Conservation (phyloP, 2,797 vertebrate genomes). For the Typhlichthys subterraneus region DNA sequence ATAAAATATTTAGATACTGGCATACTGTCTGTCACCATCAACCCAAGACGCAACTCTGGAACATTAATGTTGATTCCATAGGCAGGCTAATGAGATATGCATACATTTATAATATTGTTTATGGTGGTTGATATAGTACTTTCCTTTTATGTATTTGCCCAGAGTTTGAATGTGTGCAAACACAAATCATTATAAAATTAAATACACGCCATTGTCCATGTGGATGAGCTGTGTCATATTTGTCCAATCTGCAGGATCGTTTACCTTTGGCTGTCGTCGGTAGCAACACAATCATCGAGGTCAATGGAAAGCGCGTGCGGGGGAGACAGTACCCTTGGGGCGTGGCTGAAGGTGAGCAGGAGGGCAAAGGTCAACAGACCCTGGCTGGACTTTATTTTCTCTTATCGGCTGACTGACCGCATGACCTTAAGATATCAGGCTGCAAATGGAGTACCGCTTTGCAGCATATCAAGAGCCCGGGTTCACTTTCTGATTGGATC, state of each 20-base stretch:
- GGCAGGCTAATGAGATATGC: background rate
- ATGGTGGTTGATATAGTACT: background rate
- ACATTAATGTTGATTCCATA: too few relatives aligned
- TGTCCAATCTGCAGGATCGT: slow-evolving; percentile 82
- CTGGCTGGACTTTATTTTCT: background rate
- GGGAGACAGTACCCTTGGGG: slow-evolving; percentile 98
- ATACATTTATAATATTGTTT: background rate
- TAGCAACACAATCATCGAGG: slow-evolving; percentile 96
- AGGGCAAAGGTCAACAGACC: slow-evolving; percentile 20
- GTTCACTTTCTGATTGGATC: background rate
- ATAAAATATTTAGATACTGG: too few relatives aligned
- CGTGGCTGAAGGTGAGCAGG: slow-evolving; percentile 92
- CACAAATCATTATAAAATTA: background rate
- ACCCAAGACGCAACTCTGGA: too few relatives aligned
- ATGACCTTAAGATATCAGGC: slow-evolving; percentile 1
- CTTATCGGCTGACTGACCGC: slow-evolving; percentile 10
- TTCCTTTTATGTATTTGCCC: background rate
- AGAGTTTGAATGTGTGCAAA: background rate
- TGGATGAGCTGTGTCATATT: slow-evolving; percentile 36
- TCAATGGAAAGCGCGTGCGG: slow-evolving; percentile 91
- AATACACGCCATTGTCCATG: slow-evolving; percentile 39
- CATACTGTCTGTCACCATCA: too few relatives aligned
- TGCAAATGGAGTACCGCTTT: background rate
- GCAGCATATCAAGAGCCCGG: background rate
- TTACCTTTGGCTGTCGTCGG: slow-evolving; percentile 95